These are phyloP conservation scores for Amphipyra berbera DNA, from an alignment of 2,888 invertebrate species.

Conservation along the genomic window DNA sequence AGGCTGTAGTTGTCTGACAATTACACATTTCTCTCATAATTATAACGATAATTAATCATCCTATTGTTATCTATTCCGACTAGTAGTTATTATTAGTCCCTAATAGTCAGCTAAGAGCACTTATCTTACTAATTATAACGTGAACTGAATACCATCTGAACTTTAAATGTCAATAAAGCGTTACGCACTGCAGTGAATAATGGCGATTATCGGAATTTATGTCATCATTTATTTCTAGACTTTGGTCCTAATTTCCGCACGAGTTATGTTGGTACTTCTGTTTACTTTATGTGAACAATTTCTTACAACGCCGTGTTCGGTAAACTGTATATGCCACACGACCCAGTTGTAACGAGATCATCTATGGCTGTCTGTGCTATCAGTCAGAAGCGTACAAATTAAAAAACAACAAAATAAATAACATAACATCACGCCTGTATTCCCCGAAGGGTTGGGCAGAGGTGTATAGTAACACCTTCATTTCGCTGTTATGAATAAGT, in stretches of 20 bases:
- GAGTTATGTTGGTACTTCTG: background rate
- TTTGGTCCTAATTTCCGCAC: conserved; percentile 11
- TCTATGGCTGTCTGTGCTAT: too few relatives aligned
- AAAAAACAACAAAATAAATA: too few relatives aligned
- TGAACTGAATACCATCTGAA: conserved; percentile 49
- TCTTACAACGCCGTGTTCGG: too few relatives aligned
- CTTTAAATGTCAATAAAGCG: conserved; percentile 57
- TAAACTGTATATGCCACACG: too few relatives aligned
- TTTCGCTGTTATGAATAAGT: too few relatives aligned
- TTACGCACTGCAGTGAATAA: conserved; percentile 12
- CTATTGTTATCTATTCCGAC: conserved; percentile 7
- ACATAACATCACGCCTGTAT: too few relatives aligned
- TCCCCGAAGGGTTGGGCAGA: too few relatives aligned
- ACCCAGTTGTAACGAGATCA: too few relatives aligned
- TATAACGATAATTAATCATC: background rate
- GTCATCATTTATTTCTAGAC: conserved; percentile 14
- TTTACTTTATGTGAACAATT: background rate
- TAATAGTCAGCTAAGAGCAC: conserved; percentile 22
- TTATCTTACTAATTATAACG: conserved; percentile 49
- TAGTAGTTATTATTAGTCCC: conserved; percentile 29
- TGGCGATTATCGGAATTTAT: conserved; percentile 4
- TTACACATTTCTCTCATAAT: too few relatives aligned
- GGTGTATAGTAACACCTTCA: too few relatives aligned
- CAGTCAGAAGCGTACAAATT: too few relatives aligned
- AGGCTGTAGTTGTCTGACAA: too few relatives aligned